Percentiles rank a stretch among this genome's conserved stretches.
These are phyloP conservation scores for Rapana venosa DNA, from an alignment of 2,888 invertebrate genomes.

Conservation along the genomic window DNA sequence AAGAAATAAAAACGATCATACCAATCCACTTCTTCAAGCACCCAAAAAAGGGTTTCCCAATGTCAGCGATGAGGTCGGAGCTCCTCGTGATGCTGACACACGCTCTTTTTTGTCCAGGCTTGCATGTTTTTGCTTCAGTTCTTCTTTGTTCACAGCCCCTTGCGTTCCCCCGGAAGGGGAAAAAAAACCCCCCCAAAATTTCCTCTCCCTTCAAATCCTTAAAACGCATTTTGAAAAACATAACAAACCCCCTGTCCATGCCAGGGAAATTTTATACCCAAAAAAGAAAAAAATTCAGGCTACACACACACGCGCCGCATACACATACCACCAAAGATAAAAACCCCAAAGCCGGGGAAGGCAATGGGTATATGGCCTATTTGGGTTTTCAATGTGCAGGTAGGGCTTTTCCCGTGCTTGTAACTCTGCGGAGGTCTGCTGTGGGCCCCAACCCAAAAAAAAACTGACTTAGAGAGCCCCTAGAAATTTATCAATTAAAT, in stretches of 20 bases:
- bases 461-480: too few relatives aligned
- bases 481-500: too few relatives aligned
- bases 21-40: slow-evolving; percentile 72
- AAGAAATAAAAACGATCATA: too few relatives aligned
- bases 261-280: not conserved
- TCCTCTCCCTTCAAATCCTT: not conserved
- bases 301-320: not conserved
- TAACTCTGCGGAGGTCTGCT: too few relatives aligned
- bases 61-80: slow-evolving; percentile 94
- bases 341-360: too few relatives aligned
- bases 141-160: slow-evolving; percentile 87
- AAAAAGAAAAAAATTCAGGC: not conserved
- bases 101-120: slow-evolving; percentile 95
- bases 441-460: too few relatives aligned
- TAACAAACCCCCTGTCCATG: too few relatives aligned
- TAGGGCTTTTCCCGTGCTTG: too few relatives aligned
- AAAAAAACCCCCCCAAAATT: not conserved
- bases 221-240: too few relatives aligned
- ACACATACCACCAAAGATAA: too few relatives aligned
- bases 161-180: slow-evolving; percentile 53
- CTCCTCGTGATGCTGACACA: slow-evolving; percentile 93
- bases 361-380: too few relatives aligned
- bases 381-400: too few relatives aligned
- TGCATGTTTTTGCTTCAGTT: slow-evolving; percentile 92
- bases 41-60: slow-evolving; percentile 88